A percentile compares a stretch with the other conserved stretches of the same genome.
These are phyloP conservation scores for Lordiphosa collinella DNA, from an alignment of 1,140 invertebrate species.

Conservation along the genomic window DNA sequence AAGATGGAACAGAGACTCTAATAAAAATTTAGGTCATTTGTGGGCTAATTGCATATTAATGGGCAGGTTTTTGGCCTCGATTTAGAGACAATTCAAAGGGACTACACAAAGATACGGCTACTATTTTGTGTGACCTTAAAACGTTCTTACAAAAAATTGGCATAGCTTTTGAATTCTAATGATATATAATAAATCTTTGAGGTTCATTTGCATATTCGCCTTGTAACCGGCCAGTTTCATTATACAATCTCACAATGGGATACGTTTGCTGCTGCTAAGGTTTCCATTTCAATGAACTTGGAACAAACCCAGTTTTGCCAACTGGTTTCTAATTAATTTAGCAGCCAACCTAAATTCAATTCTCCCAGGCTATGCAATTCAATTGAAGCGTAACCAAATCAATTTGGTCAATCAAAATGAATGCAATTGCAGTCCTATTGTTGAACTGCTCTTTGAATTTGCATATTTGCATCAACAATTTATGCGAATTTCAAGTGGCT, in stretches of 20 bases:
- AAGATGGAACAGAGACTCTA: not conserved
- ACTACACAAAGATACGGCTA: not conserved
- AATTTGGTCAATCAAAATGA: slow-evolving; percentile 7
- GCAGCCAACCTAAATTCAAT: not conserved
- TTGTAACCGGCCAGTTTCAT: slow-evolving; percentile 34
- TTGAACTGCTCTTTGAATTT: not conserved
- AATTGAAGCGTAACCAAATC: slow-evolving; percentile 8
- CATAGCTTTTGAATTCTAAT: slow-evolving; percentile 25
- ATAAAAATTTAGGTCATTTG: slow-evolving; percentile 32
- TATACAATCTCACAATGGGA: slow-evolving; percentile 23
- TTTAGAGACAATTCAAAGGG: not conserved
- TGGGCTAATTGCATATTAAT: slow-evolving; percentile 55
- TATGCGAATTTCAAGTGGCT: slow-evolving; percentile 2
- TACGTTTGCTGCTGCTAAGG: slow-evolving; percentile 13
- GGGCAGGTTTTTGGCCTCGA: slow-evolving; percentile 3
- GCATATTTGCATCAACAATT: slow-evolving; percentile 7
- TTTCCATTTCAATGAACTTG: not conserved
- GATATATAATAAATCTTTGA: slow-evolving; percentile 32
- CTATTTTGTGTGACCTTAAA: slow-evolving; percentile 2
- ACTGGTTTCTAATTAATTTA: not conserved
- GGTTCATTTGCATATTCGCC: slow-evolving; percentile 20
- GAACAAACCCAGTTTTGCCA: not conserved
- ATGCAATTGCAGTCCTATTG: slow-evolving; percentile 3
- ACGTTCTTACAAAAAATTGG: not conserved
- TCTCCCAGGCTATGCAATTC: slow-evolving; percentile 3